Evolutionary conservation across 2,113 vertebrate genomes (phyloP).

Genomic region (Tupaia chinensis): DNA sequence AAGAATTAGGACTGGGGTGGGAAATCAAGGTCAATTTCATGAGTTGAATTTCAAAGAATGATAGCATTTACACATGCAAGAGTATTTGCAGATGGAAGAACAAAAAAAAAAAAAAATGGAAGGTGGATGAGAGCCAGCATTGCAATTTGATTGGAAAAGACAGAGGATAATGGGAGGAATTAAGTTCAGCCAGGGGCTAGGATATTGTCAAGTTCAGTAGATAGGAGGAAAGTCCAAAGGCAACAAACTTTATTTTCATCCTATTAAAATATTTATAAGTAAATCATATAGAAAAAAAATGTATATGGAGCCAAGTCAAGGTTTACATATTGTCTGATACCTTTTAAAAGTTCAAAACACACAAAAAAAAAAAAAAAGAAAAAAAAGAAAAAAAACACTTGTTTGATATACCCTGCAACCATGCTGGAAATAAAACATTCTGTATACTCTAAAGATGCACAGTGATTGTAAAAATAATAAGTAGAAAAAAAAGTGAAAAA

Average conservation of each 20-base stretch:
- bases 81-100: neutral
- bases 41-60: slow-evolving; percentile 19
- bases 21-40: slow-evolving; percentile 46
- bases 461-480: too few relatives aligned
- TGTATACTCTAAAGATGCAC: too few relatives aligned
- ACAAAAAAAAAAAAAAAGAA: too few relatives aligned
- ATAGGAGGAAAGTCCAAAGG: slow-evolving; percentile 36
- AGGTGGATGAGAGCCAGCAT: neutral
- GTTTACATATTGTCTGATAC: neutral
- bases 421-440: too few relatives aligned
- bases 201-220: slow-evolving; percentile 3
- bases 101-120: slow-evolving; percentile 43
- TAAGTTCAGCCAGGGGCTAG: neutral
- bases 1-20: slow-evolving; percentile 39
- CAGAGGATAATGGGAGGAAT: neutral
- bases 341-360: neutral
- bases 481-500: too few relatives aligned
- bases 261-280: slow-evolving; percentile 16
- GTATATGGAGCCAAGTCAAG: neutral
- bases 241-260: slow-evolving; percentile 26
- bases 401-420: too few relatives aligned
- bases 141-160: slow-evolving; percentile 11
- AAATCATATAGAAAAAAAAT: neutral
- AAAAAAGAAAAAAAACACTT: neutral
- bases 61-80: slow-evolving; percentile 36